These are phyloP conservation scores for Pollachius pollachius DNA, from an alignment of 2,113 vertebrate species.

Conservation along the genomic window DNA sequence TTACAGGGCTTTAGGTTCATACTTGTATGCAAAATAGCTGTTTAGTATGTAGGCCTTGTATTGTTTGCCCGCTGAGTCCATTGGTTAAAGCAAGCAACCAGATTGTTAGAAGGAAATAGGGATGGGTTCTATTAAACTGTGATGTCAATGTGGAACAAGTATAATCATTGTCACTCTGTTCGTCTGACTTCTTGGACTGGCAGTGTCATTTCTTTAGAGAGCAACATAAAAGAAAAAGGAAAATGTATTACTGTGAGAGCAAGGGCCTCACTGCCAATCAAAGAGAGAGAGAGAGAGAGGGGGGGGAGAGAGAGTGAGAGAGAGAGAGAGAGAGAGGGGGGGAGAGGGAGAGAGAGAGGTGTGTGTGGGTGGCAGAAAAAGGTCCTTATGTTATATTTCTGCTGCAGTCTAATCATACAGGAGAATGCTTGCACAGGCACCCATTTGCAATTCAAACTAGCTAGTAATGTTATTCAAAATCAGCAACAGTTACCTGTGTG, in stretches of 20 bases:
- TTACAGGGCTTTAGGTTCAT: conserved; percentile 41
- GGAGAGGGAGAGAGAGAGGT: not conserved
- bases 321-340: not conserved
- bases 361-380: conserved; percentile 49
- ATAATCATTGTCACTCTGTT: too few species aligned
- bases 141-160: too few species aligned
- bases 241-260: too few species aligned
- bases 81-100: too few species aligned
- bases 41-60: conserved; percentile 36
- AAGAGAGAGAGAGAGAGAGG: not conserved
- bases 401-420: conserved; percentile 49
- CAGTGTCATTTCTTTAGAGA: too few species aligned
- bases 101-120: too few species aligned
- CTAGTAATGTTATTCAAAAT: conserved; percentile 24
- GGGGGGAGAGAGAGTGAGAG: not conserved
- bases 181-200: too few species aligned
- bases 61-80: too few species aligned
- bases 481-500: conserved; percentile 9
- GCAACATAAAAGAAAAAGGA: too few species aligned
- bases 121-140: too few species aligned
- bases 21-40: conserved; percentile 50
- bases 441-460: conserved; percentile 46
- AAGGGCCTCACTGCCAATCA: too few species aligned
- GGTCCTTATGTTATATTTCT: conserved; percentile 42
- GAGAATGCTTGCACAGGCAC: conserved; percentile 20